These are phyloP conservation scores for Vandiemenella viatica DNA, from an alignment of 2,888 invertebrate species.

Conservation along the genomic window DNA sequence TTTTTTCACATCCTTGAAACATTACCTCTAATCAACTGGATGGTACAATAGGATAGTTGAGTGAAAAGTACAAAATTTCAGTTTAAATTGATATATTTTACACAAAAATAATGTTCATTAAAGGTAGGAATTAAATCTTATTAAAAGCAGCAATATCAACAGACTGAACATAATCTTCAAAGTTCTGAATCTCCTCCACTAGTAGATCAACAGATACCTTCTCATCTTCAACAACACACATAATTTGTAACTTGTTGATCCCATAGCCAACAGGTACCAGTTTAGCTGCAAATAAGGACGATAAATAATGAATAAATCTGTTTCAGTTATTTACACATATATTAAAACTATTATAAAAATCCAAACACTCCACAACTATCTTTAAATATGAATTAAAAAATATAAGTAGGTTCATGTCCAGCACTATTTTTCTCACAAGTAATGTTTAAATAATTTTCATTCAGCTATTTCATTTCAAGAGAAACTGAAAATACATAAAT, in stretches of 20 bases:
- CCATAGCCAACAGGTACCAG: conserved; percentile 90
- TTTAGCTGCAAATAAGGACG: conserved; percentile 60
- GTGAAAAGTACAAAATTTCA: too few species aligned
- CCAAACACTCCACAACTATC: too few species aligned
- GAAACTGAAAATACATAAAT: background rate
- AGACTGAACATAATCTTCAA: conserved; percentile 88
- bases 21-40: too few species aligned
- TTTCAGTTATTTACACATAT: too few species aligned
- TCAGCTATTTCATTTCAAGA: background rate
- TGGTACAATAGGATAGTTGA: too few species aligned
- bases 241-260: conserved; percentile 87
- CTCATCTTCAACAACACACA: conserved; percentile 91
- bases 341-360: too few species aligned
- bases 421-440: background rate
- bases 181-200: conserved; percentile 74
- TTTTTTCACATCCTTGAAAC: too few species aligned
- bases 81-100: too few species aligned
- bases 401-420: too few species aligned
- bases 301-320: too few species aligned
- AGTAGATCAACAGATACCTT: conserved; percentile 84
- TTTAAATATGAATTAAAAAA: too few species aligned
- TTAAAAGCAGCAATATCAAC: conserved; percentile 97
- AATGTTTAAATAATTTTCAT: background rate
- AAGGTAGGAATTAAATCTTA: conserved; percentile 82
- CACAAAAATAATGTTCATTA: too few species aligned